Base-by-base conservation (phyloP, 2,113 vertebrate species). In the Bucco capensis region DNA sequence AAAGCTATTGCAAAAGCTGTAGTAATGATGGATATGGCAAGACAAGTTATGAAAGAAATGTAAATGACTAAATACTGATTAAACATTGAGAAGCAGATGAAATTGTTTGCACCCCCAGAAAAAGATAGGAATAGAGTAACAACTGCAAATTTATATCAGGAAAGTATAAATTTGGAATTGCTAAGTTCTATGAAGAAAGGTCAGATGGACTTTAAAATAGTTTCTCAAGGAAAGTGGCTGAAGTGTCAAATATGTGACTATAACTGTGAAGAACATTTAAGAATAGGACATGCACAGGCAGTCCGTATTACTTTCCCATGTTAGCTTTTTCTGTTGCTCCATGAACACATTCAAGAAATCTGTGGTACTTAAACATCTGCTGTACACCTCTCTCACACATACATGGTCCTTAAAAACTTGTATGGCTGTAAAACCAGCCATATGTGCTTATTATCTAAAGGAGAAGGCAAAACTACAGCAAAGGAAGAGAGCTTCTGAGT, bases 401-500 rank as follows among this genome's bases (percentile, higher is more conserved):
- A 76, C 54, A 61, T 4, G 6, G 14, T 12, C 24, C 50, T 82
- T 78, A 73, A 61, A 84, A 79, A 61, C 21, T 57, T 75, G 19
- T 38, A 71, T 31, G 78, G 25, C 85, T 83, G 28, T 86, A 93
- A 72, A 81, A 88, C 57, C 30, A 5, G 1, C 77, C 54, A 38
- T 93, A 88, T 89, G 40, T 72, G 17, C 35, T 81, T 77, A 83
- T 50, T 18, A 13, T 82, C 33, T 57, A 86, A 94, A 94, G 86
- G 65, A 86, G 62, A 53, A 91, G 42, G 31, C 70, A 88, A 85
- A 89, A 5, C 3, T 19, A 56, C 38, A 73, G 57, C 53, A 95
- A 79, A 65, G 49, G 47, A 88, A 76, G 28, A 64, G 5, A 80
- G n/a, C 9, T 91, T 88, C 79, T 83, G 50, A 81, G 31, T 46